A percentile compares a stretch with the other conserved stretches of the same genome.
These are phyloP conservation scores for Triplophysa rosa DNA, from an alignment of 2,113 vertebrate genomes.

Conservation along the genomic window DNA sequence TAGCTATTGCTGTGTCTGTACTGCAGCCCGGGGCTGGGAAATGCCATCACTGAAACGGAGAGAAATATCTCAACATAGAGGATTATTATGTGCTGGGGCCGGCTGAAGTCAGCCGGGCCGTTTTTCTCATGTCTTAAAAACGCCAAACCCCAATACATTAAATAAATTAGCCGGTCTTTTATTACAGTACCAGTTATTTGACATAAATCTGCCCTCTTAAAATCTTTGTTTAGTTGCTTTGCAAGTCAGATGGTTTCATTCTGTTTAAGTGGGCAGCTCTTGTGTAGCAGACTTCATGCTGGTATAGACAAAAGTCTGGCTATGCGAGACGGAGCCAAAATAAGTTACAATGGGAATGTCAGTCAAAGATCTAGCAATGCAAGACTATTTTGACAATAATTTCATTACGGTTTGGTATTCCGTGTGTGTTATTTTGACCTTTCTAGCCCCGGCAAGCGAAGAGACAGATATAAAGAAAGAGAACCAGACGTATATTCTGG, in stretches of 20 bases:
- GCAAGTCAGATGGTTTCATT: conserved; percentile 1
- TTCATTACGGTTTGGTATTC: neutral
- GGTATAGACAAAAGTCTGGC: conserved; percentile 17
- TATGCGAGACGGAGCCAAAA: neutral
- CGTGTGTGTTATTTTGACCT: neutral
- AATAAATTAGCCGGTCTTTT: no score
- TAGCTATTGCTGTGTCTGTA: conserved; percentile 64
- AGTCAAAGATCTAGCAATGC: conserved; percentile 2
- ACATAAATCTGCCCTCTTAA: neutral
- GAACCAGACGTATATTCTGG: conserved; percentile 1
- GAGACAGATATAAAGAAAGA: conserved; percentile 16
- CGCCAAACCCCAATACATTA: no score
- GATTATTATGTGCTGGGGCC: conserved; percentile 13
- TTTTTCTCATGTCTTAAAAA: conserved; percentile 41
- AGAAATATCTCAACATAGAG: conserved; percentile 56
- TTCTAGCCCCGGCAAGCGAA: conserved; percentile 43
- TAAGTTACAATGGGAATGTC: neutral
- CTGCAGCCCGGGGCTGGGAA: conserved; percentile 57
- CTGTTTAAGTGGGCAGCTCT: neutral
- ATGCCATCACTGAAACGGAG: conserved; percentile 68
- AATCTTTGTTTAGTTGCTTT: neutral
- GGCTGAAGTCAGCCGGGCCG: conserved; percentile 46
- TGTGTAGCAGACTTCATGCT: neutral
- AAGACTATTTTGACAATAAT: neutral
- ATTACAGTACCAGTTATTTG: conserved; percentile 1